Conservation (phyloP, 1,140 invertebrate species). For the Pseudomyrmex sp. region DNA sequence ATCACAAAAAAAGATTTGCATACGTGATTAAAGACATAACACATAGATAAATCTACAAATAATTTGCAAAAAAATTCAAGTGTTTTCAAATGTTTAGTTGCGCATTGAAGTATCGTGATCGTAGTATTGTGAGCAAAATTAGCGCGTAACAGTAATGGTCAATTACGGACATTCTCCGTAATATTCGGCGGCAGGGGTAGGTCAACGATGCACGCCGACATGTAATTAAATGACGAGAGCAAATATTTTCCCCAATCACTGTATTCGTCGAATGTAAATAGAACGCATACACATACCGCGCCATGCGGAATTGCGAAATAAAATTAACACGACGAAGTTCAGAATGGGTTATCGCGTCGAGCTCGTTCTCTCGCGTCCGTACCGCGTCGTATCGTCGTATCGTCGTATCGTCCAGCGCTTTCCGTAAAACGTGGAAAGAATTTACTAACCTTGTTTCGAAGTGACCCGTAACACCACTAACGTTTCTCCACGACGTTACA, state of each 20-base stretch:
- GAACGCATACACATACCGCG: conserved; percentile 24
- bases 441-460: conserved; percentile 36
- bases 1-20: neutral
- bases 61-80: neutral
- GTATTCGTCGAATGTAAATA: conserved; percentile 40
- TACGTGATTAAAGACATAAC: neutral
- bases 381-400: neutral
- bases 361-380: neutral
- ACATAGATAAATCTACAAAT: no score
- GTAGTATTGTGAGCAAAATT: conserved; percentile 24
- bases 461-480: neutral
- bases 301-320: conserved; percentile 51
- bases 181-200: neutral
- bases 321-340: conserved; percentile 66
- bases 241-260: conserved; percentile 40
- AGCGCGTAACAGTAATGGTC: conserved; percentile 15
- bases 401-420: neutral
- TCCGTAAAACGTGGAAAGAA: conserved; percentile 22
- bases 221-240: neutral
- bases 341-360: conserved; percentile 64
- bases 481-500: neutral
- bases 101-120: neutral
- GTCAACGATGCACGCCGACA: neutral
- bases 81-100: conserved; percentile 26
- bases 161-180: conserved; percentile 24